Percentiles rank a stretch among this genome's conserved stretches.
phyloP scores from a whole-genome alignment of 2,113 vertebrate genomes.

The Etia nguti region DNA sequence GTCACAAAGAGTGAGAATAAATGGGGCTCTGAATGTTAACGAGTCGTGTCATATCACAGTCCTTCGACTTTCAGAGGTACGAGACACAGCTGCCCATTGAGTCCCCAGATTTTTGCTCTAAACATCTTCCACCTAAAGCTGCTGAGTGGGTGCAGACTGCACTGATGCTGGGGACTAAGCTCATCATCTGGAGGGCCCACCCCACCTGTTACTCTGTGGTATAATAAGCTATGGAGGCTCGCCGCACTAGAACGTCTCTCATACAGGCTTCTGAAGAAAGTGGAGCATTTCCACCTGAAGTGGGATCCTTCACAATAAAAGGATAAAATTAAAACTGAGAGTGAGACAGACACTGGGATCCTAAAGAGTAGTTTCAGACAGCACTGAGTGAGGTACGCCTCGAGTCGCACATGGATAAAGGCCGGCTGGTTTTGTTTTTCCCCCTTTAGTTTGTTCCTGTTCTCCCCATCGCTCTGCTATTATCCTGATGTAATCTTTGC shows the following conservation, averaged over 20 bases:
- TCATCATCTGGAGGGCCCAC: not conserved
- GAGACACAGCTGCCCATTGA: not conserved
- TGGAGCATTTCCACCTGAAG: not conserved
- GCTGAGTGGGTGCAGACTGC: not conserved
- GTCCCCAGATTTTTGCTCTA: not conserved
- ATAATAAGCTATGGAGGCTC: not conserved
- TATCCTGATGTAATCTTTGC: too few relatives aligned
- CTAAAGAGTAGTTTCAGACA: too few relatives aligned
- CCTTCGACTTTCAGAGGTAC: not conserved
- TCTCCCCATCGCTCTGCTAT: too few relatives aligned
- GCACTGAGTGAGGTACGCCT: too few relatives aligned
- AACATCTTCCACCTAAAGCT: not conserved
- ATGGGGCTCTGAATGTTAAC: not conserved
- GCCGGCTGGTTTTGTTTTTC: too few relatives aligned
- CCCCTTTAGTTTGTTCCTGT: too few relatives aligned
- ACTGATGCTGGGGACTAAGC: not conserved
- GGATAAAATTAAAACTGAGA: not conserved
- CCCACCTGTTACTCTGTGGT: not conserved
- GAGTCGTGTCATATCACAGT: not conserved
- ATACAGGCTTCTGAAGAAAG: not conserved
- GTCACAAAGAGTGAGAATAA: not conserved
- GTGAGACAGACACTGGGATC: not conserved
- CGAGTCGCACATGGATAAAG: too few relatives aligned
- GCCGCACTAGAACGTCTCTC: not conserved
- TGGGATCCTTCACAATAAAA: not conserved